Evolutionary conservation across 2,113 vertebrate species (phyloP).

Genomic region (Rhipidura dahli): DNA sequence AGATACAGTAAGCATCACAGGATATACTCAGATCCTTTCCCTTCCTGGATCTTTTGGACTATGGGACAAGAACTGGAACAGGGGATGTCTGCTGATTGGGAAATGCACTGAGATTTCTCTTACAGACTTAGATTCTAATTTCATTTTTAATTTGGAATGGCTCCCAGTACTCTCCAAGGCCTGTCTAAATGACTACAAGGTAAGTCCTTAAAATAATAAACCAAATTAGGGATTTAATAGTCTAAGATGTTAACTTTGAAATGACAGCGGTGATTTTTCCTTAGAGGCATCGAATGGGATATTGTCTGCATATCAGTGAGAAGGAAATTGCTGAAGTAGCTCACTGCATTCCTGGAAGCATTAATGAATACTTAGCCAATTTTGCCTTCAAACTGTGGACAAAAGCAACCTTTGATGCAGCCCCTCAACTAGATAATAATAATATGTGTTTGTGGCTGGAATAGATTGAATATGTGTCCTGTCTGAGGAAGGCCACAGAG

Average conservation of each 20-base stretch:
- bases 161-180: slow-evolving; percentile 29
- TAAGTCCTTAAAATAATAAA: slow-evolving; percentile 44
- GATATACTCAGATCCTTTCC: not conserved
- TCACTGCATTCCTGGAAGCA: slow-evolving; percentile 25
- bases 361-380: not conserved
- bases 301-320: not conserved
- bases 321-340: not conserved
- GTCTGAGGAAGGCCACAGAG: not conserved
- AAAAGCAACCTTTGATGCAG: not conserved
- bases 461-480: not conserved
- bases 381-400: not conserved
- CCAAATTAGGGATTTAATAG: slow-evolving; percentile 2
- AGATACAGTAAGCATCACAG: not conserved
- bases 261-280: not conserved
- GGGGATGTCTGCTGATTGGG: not conserved
- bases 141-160: slow-evolving; percentile 41
- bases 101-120: slow-evolving; percentile 10
- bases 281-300: not conserved
- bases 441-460: not conserved
- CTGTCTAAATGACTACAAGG: slow-evolving; percentile 30
- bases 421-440: not conserved
- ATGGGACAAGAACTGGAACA: not conserved
- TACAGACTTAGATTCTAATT: slow-evolving; percentile 23
- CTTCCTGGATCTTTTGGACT: not conserved
- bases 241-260: slow-evolving; percentile 29